These are phyloP conservation scores for Xyliphius kryptos DNA, from an alignment of 2,113 vertebrate genomes.

Conservation along the genomic window DNA sequence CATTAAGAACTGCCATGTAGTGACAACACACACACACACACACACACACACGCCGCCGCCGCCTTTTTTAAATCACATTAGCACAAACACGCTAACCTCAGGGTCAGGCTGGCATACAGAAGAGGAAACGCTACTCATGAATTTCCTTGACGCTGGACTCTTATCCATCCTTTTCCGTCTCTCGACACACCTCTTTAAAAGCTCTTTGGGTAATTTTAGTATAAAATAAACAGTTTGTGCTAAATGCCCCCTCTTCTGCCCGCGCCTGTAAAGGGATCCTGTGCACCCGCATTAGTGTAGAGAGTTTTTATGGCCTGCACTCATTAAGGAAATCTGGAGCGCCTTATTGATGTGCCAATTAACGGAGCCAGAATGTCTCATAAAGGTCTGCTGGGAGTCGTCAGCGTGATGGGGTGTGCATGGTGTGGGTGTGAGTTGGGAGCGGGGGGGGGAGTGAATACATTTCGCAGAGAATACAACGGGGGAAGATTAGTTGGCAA, in stretches of 20 bases:
- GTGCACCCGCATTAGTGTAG: conserved; percentile 23
- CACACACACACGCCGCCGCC: no score
- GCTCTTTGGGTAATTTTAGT: conserved; percentile 1
- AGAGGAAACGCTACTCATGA: conserved; percentile 2
- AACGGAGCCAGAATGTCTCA: conserved; percentile 63
- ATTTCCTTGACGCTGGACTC: neutral
- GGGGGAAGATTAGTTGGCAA: neutral
- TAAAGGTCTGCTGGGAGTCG: conserved; percentile 55
- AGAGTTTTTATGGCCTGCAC: conserved; percentile 54
- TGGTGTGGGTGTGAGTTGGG: neutral
- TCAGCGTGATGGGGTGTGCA: conserved; percentile 49
- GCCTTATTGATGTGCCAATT: conserved; percentile 75
- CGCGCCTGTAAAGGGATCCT: neutral
- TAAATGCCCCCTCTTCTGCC: neutral
- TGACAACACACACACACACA: conserved; percentile 14
- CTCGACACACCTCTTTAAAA: conserved; percentile 3
- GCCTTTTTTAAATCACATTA: conserved; percentile 32
- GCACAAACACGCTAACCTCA: conserved; percentile 1
- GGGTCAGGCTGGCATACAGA: conserved; percentile 15
- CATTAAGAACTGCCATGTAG: conserved; percentile 25
- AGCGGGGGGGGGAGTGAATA: neutral
- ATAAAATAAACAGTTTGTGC: neutral
- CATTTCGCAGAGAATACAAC: neutral
- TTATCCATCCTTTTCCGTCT: neutral
- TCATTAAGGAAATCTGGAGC: conserved; percentile 52